Percentiles rank a stretch among this genome's conserved stretches.
Evolutionary conservation across 53 echinoderm and acorn worm species (phyloP).

Genomic region (Echinometra lucunter): DNA sequence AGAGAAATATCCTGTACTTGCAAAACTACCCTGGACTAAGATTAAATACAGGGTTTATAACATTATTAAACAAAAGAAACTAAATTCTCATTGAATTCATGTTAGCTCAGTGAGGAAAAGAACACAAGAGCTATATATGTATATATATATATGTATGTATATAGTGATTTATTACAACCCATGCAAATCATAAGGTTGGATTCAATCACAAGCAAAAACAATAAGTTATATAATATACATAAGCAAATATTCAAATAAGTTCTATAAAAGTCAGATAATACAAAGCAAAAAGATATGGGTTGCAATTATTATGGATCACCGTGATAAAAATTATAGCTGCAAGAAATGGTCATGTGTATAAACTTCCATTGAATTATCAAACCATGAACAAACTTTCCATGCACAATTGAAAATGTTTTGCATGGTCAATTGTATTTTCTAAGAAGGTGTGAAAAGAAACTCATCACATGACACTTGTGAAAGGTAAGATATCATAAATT

Average conservation of each 20-base stretch:
- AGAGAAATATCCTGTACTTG: slow-evolving; percentile 22
- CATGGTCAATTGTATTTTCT: not conserved
- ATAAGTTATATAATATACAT: too few relatives aligned
- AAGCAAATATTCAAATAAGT: too few relatives aligned
- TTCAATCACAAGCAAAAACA: too few relatives aligned
- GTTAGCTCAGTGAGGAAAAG: slow-evolving; percentile 16
- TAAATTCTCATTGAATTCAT: slow-evolving; percentile 9
- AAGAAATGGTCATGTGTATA: slow-evolving; percentile 17
- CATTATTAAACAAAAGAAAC: slow-evolving; percentile 25
- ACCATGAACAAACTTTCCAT: slow-evolving; percentile 23
- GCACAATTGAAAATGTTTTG: slow-evolving; percentile 1
- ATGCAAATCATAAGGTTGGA: too few relatives aligned
- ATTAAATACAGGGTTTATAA: slow-evolving; percentile 42
- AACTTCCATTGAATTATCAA: slow-evolving; percentile 22
- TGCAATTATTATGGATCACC: slow-evolving; percentile 8
- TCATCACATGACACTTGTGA: not conserved
- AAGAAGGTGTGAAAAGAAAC: slow-evolving; percentile 18
- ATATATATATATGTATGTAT: not conserved
- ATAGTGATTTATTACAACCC: not conserved
- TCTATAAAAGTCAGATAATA: too few relatives aligned
- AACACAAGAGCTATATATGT: not conserved
- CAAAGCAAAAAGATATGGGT: not conserved
- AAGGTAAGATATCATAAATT: not conserved
- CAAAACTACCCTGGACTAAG: slow-evolving; percentile 31
- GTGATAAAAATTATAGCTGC: slow-evolving; percentile 24